Evolutionary conservation across 2,113 vertebrate genomes (phyloP).

Genomic region (Micronisus gabar): DNA sequence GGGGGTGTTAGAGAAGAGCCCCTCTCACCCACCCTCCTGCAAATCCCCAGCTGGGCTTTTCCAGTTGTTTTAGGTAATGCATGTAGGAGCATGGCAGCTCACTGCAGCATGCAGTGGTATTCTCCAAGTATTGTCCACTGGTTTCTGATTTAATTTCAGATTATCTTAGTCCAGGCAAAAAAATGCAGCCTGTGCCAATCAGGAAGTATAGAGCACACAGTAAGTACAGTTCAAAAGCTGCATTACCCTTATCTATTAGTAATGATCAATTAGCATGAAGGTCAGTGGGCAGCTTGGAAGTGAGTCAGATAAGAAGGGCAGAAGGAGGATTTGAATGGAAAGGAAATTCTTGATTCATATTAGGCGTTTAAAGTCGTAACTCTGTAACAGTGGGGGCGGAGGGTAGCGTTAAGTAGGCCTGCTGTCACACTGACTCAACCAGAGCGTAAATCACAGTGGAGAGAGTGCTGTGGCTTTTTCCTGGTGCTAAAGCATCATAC

Average conservation of each 20-base stretch:
- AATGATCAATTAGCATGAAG: conserved; percentile 63
- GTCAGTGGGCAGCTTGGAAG: conserved; percentile 48
- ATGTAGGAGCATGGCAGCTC: not conserved
- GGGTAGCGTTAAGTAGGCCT: conserved; percentile 49
- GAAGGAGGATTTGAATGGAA: conserved; percentile 44
- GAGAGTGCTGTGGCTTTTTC: not conserved
- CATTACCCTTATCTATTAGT: conserved; percentile 51
- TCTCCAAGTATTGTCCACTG: not conserved
- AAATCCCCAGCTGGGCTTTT: not conserved
- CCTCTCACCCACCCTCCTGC: not conserved
- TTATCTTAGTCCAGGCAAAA: not conserved
- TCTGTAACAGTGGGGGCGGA: conserved; percentile 49
- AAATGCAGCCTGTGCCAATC: not conserved
- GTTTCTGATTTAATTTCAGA: not conserved
- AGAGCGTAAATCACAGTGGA: conserved; percentile 10
- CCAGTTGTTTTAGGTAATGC: not conserved
- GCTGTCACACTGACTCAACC: conserved; percentile 50
- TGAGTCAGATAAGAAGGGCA: conserved; percentile 58
- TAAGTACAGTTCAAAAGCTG: conserved; percentile 38
- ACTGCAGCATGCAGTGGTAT: not conserved
- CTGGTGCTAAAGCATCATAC: not conserved
- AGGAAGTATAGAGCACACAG: not conserved
- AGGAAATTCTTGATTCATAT: conserved; percentile 53
- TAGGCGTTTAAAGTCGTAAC: conserved; percentile 38
- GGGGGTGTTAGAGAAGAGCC: not conserved